These are phyloP conservation scores for Rhynchonycteris naso DNA, from an alignment of 2,797 vertebrate genomes.

Conservation along the genomic window DNA sequence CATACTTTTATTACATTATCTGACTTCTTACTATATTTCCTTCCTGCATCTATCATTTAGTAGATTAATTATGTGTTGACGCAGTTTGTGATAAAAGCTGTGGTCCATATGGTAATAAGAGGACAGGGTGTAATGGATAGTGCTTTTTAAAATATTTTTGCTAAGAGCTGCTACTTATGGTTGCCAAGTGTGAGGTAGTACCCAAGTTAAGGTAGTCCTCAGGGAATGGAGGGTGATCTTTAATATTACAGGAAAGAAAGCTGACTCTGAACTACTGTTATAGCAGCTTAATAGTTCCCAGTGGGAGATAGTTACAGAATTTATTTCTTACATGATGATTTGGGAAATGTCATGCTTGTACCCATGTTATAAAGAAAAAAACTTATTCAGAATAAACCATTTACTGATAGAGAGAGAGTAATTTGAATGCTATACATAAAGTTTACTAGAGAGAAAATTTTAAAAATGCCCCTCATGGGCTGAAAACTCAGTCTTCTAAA, in stretches of 20 bases:
- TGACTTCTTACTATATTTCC: neutral
- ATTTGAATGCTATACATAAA: neutral
- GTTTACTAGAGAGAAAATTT: neutral
- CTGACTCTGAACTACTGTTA: slow-evolving; percentile 78
- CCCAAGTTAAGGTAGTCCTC: slow-evolving; percentile 70
- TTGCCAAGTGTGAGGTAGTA: slow-evolving; percentile 59
- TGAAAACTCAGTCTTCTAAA: slow-evolving; percentile 31
- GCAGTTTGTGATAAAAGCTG: slow-evolving; percentile 12
- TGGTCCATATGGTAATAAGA: neutral
- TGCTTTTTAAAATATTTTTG: slow-evolving; percentile 65
- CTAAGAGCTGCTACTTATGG: slow-evolving; percentile 63
- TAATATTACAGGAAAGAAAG: slow-evolving; percentile 68
- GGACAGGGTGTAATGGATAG: neutral
- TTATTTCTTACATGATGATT: slow-evolving; percentile 75
- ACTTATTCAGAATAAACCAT: slow-evolving; percentile 51
- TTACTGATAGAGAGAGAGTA: slow-evolving; percentile 1
- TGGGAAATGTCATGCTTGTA: slow-evolving; percentile 58
- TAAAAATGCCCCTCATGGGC: neutral
- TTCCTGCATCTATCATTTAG: neutral
- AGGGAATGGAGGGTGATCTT: slow-evolving; percentile 70
- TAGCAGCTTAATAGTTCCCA: slow-evolving; percentile 78
- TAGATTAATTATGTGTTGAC: slow-evolving; percentile 59
- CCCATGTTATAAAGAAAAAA: slow-evolving; percentile 62
- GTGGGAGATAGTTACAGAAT: slow-evolving; percentile 74
- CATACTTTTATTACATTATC: neutral